Conservation (phyloP, 2,888 invertebrate genomes). For the Thelaira solivaga region DNA sequence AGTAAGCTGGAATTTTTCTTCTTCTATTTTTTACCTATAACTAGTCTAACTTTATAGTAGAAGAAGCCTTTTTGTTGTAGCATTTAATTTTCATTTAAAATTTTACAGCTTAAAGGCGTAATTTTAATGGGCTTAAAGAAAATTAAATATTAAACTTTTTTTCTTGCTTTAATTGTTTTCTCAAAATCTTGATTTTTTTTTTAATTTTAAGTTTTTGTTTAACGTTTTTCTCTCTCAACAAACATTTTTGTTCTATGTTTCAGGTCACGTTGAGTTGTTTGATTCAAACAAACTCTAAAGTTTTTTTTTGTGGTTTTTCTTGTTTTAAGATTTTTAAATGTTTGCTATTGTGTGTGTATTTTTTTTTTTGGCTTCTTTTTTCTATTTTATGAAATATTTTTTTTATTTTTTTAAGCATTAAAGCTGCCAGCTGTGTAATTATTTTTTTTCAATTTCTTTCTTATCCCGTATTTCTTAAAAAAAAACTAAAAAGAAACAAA, state of each 20-base stretch:
- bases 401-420: background rate
- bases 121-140: no score
- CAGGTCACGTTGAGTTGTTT: conserved; percentile 12
- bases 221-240: background rate
- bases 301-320: conserved; percentile 45
- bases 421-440: conserved; percentile 34
- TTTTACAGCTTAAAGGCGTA: no score
- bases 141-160: background rate
- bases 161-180: background rate
- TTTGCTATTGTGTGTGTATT: background rate
- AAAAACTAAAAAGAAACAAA: background rate
- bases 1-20: no score
- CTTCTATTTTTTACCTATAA: no score
- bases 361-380: background rate
- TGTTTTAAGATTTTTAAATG: conserved; percentile 8
- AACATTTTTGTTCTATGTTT: conserved; percentile 35
- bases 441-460: conserved; percentile 50
- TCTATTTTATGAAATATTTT: background rate
- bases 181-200: background rate
- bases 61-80: no score
- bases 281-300: background rate
- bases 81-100: no score
- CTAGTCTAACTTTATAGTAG: no score
- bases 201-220: background rate
- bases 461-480: conserved; percentile 18